Evolutionary conservation across 2,113 vertebrate genomes (phyloP), one percentile per base, ranked within the genome.

Genomic region (Ophthalmolycus amberensis): DNA sequence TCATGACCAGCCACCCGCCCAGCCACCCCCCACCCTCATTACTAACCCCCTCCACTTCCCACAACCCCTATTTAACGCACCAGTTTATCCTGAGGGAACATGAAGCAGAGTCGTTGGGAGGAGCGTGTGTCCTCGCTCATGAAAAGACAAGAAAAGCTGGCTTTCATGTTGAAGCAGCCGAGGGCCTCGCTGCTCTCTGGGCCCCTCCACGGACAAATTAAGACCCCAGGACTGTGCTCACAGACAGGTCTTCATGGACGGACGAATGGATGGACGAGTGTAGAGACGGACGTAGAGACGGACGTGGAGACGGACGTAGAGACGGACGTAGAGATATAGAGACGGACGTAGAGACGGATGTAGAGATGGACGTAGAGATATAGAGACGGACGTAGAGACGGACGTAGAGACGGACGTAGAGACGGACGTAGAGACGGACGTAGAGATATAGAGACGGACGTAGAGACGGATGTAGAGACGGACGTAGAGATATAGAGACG

Each of bases 81-180:
- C 86, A 75, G 91, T 82, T 90, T 91, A 94, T 93, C 94, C 89
- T 20, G 50, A 67, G 65, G 84, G 83, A 86, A 75, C 79, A 91
- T 78, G 88, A 82, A 90, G 77, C 77, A 62, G 25, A 76, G 75
- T n/a, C 32, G 79, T 50, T 59, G 74, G 76, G 78, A 77, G 60
- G 66, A 59, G 78, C 3, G 75, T 58, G 83, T 73, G 68, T 20
- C 48, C 69, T 77, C 83, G 22, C 69, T 71, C 66, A 59, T 58
- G 76, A 37, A 67, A 71, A 64, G 42, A 29, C 73, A 63, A 67
- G 79, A 77, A 82, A 77, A 56, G 85, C 78, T 73, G 82, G 85
- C 80, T 83, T 93, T 94, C 81, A 92, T 77, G 85, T 71, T 58
- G 48, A 59, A 88, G 48, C 59, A 72, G 77, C 77, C 27, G 56